Evolutionary conservation across 2,113 vertebrate genomes (phyloP), one percentile per base, ranked within the genome.

Genomic region (Coptodon bakossiorum): DNA sequence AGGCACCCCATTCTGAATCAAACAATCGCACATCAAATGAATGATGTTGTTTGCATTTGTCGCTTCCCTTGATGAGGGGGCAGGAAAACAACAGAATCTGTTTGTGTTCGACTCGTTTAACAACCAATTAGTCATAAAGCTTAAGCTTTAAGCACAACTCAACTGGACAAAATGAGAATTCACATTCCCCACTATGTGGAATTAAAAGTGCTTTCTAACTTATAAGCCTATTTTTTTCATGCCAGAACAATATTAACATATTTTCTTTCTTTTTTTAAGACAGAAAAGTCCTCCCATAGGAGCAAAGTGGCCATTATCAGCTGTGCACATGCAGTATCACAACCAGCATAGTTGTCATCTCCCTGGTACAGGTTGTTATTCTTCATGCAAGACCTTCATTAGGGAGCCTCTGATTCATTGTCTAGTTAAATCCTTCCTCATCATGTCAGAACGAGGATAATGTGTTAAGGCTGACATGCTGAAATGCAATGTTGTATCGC

Each of bases 121-220:
- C 90, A 90, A 88, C 31, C 89, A 92, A 92, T 92, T 93, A 90
- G 89, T 91, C 89, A 86, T 73, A 34, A 89, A 53, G 87, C 86
- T 85, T 66, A 17, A 38, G 85, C 38, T 82, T 90, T 66, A 85
- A 86, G 79, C 90, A 34, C 80, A 81, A 89, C 76, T 83, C 68
- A 90, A 82, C 82, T 34, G 82, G 68, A 86, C 48, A 7, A 73
- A 84, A 76, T 43, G 43, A 31, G 38, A 82, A 81, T 54, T 43
- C 66, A 6, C 27, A 29, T 17, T 59, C 81, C n/a, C 2, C 4
- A 14, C 29, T 43, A 63, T 34, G 27, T 53, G n/a, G 6, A 50
- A 80, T 73, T 53, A 81, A 80, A 85, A 73, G 71, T n/a, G 24
- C 43, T 56, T 50, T 76, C 56, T 45, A 43, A 82, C 81, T 82